Conservation (phyloP, 2,888 invertebrate species). For the Hirtodrosophila histrioides region DNA sequence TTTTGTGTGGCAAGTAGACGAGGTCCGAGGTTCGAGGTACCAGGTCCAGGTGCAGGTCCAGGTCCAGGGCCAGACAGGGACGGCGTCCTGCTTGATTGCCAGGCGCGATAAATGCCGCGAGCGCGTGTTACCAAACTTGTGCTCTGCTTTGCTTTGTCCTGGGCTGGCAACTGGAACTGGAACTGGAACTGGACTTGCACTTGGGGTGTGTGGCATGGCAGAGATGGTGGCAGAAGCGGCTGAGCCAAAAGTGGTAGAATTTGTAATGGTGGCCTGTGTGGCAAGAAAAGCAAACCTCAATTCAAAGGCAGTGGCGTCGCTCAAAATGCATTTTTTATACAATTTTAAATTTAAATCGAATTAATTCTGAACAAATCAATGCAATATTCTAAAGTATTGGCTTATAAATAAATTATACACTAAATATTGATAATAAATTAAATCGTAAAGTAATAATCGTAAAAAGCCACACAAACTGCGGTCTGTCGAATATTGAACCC, state of each 20-base stretch:
- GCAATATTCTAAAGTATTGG: no score
- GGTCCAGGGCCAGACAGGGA: slow-evolving; percentile 40
- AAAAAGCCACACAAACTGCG: no score
- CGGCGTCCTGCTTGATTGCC: slow-evolving; percentile 73
- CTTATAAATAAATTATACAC: no score
- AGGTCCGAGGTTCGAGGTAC: slow-evolving; percentile 41
- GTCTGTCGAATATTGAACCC: no score
- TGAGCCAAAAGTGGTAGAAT: slow-evolving; percentile 69
- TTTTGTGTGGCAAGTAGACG: slow-evolving; percentile 39
- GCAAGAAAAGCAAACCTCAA: slow-evolving; percentile 24
- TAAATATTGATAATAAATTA: no score
- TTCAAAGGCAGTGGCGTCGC: slow-evolving; percentile 32
- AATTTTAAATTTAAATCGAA: background rate
- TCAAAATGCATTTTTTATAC: background rate
- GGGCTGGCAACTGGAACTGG: slow-evolving; percentile 31
- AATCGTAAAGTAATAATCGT: no score
- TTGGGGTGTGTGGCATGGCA: slow-evolving; percentile 42
- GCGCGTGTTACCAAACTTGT: slow-evolving; percentile 58
- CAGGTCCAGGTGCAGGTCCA: slow-evolving; percentile 22
- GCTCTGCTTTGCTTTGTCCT: slow-evolving; percentile 35
- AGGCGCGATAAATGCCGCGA: slow-evolving; percentile 64
- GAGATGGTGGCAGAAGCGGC: slow-evolving; percentile 52
- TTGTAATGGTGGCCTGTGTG: slow-evolving; percentile 69
- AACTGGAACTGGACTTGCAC: slow-evolving; percentile 13
- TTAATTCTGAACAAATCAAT: background rate